Evolutionary conservation across 2,888 invertebrate genomes (phyloP), one percentile per base, ranked within the genome.

Genomic region (Drosophila paucipuncta): DNA sequence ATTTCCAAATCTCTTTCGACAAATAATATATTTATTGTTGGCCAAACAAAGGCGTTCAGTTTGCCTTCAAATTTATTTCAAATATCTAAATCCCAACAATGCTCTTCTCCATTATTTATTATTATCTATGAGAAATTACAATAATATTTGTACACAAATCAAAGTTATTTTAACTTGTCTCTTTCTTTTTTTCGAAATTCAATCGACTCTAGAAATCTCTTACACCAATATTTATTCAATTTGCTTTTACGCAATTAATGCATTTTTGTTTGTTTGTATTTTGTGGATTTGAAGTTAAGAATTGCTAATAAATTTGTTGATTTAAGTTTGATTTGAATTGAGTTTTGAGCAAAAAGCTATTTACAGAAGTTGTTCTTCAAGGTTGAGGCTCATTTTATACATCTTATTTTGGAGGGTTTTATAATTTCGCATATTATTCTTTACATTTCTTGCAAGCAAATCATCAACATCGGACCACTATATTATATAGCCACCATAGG

Each of bases 1-100:
- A 59, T 66, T 67, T 64, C 31, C 64, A 64, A 78, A 78, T 67
- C 70, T 66, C 55, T 66, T 13, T 22, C 16, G 4, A 55, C 73
- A 41, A 72, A 60, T 63, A 76, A 72, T 66, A 66, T 57, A 39
- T 57, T 59, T 35, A 68, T 68, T 43, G 0, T 50, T 52, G 11
- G 22, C 43, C 16, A 22, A 35, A 16, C 31, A 39, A 55, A 64
- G 37, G 28, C n/a, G 30, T 28, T 2, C 30, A 11, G n/a, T 35
- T 25, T 18, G 47, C 22, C 22, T 3, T 47, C 6, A 28, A 28
- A 60, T 69, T 63, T 31, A 41, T 11, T 39, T 18, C n/a, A 35
- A n/a, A 22, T 22, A 47, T 57, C 49, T 2, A 41, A 41, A 25
- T 37, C 4, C 11, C 22, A 0, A 18, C 6, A 35, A 25, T 54